Base-by-base conservation (phyloP, 1,140 invertebrate genomes). In the Halotydeus destructor region DNA sequence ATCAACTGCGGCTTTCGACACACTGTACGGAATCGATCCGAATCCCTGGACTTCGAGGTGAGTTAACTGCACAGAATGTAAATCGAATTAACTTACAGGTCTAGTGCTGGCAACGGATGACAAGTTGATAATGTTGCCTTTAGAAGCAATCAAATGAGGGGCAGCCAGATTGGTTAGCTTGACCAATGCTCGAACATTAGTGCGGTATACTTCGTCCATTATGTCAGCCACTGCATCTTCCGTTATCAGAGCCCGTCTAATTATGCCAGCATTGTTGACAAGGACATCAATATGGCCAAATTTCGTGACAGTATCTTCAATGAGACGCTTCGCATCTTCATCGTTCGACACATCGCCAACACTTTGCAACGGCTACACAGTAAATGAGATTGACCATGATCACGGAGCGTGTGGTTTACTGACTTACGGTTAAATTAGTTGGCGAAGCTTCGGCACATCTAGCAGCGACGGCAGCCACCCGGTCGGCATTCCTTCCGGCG, bases 71-170 rank as follows among this genome's bases (percentile, higher is more conserved):
- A n/a, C n/a, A n/a, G 21, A 18, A 4, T 8, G n/a, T 21, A 22
- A 37, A 16, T 35, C 6, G n/a, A n/a, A 35, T 16, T 11, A n/a
- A 43, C 60, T 57, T 55, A 68, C 64, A 1, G 80, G 69, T 54
- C 81, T 60, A 5, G 81, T 62, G 19, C 81, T 82, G 54, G 70
- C 74, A 0, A 88, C 75, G 57, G 82, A 88, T 2, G 82, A 88
- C 1, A 89, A 74, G 57, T 88, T 89, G 0, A 93, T 77, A 50
- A 86, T 75, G 48, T 72, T 77, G 19, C 82, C 82, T 57, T 81
- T 78, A 0, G 72, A 71, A 58, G 75, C 68, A 3, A 82, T 61
- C 12, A 93, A 60, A 59, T 86, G 68, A 1, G 84, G 83, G 0
- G 77, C 72, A 25, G 78, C 76, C 37, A 86, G 53, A 68, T 75